Evolutionary conservation across 2,888 invertebrate genomes (phyloP), one percentile per base, ranked within the genome.

Genomic region (Aelia acuminata): DNA sequence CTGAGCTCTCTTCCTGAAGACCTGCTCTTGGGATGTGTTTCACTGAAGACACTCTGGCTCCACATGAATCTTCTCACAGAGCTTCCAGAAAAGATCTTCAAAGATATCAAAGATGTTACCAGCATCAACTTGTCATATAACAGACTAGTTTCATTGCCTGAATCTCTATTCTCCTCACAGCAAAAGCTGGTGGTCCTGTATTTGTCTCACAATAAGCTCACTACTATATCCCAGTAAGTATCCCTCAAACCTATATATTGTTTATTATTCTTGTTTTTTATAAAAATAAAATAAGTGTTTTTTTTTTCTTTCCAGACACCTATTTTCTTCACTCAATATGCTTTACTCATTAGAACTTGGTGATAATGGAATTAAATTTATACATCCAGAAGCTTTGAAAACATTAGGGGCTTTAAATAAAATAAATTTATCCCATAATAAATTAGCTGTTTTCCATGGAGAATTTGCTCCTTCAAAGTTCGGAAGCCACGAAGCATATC

Each of bases 121-220:
- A 93, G 93, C 70, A 92, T 97, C 89, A 94, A 95, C 91, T 92
- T 97, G 88, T 94, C 94, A 89, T 92, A 94, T 89, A 97, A 97
- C 92, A 92, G 93, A 85, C 91, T 97, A 15, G 92, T 91, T 57
- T 92, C 92, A 43, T 92, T 96, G 88, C 94, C 95, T 31, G 93
- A 94, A 57, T 93, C 93, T 86, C 90, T 96, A 85, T 96, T 96
- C 91, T 92, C 92, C 8, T 92, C 94, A 26, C 92, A 95, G 88
- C 92, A 92, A 2, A 93, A 94, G 89, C 88, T 89, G 49, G 80
- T 80, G 47, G 43, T 8, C 13, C 50, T 87, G 22, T 49, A 87
- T 80, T 2, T 87, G 15, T 87, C 87, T 20, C 75, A 88, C 49
- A 89, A 89, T 53, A 63, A 70, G 35, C 57, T 89, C 26, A 47